A percentile compares a stretch with the other conserved stretches of the same genome.
Evolutionary conservation across 92 coral and sea anemone genomes (phyloP).

Genomic region (Parazoanthus swiftii): DNA sequence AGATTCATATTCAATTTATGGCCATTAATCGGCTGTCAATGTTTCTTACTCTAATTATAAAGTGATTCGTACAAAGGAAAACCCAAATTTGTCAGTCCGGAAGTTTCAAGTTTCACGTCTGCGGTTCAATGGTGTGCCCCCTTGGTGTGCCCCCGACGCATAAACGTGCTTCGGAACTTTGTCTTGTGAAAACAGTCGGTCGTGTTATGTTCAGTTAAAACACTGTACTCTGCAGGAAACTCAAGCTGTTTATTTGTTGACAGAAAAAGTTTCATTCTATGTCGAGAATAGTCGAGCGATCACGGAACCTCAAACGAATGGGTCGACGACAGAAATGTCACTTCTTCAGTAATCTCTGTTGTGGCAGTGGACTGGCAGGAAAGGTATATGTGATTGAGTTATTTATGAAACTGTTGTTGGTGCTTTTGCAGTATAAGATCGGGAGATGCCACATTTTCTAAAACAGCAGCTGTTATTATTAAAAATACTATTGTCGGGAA

Average conservation of each 20-base stretch:
- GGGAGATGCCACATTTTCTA: not conserved
- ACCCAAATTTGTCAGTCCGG: not conserved
- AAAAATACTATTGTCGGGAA: not conserved
- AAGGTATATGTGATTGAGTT: slow-evolving; percentile 11
- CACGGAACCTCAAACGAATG: slow-evolving; percentile 25
- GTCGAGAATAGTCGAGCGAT: slow-evolving; percentile 1
- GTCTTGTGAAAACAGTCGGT: not conserved
- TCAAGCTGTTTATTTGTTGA: slow-evolving; percentile 32
- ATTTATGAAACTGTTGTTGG: not conserved
- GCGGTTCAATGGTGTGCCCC: slow-evolving; percentile 1
- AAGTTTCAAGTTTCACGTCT: slow-evolving; percentile 17
- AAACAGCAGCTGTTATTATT: not conserved
- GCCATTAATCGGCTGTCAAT: not conserved
- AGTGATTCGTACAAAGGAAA: not conserved
- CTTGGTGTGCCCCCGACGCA: slow-evolving; percentile 1
- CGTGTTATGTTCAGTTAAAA: not conserved
- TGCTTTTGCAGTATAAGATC: not conserved
- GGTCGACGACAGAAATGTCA: slow-evolving; percentile 32
- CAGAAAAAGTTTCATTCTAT: not conserved
- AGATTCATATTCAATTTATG: not conserved
- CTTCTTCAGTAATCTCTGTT: slow-evolving; percentile 31
- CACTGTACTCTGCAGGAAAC: not conserved
- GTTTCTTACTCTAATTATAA: not conserved
- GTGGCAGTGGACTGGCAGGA: slow-evolving; percentile 31
- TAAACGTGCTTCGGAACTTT: not conserved